Conservation (phyloP, 2,888 invertebrate genomes). For the Pristionchus mayeri region DNA sequence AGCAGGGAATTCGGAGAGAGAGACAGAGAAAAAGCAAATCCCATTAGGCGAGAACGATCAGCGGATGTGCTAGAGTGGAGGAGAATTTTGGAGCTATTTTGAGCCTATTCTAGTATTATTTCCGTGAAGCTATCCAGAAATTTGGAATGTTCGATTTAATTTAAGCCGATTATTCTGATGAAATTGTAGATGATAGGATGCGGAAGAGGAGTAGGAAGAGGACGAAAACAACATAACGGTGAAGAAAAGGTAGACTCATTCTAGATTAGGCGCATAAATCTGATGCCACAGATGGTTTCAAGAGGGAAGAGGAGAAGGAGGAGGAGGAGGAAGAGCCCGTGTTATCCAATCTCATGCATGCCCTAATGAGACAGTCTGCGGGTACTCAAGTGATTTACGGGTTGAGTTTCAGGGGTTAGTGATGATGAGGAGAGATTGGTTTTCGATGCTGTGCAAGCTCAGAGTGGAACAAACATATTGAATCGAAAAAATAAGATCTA, state of each 20-base stretch:
- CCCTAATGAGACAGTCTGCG: constrained; percentile 9
- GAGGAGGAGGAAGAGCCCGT: too few relatives aligned
- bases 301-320: neutral
- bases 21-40: neutral
- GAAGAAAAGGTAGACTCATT: too few relatives aligned
- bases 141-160: too few relatives aligned
- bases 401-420: constrained; percentile 4
- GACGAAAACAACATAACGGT: too few relatives aligned
- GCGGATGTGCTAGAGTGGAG: neutral
- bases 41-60: neutral
- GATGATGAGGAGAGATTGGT: neutral
- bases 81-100: neutral
- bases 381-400: constrained; percentile 7
- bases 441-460: too few relatives aligned
- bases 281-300: constrained; percentile 6
- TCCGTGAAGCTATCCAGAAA: too few relatives aligned
- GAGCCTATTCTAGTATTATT: too few relatives aligned
- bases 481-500: neutral
- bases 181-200: too few relatives aligned
- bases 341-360: constrained; percentile 40
- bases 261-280: too few relatives aligned
- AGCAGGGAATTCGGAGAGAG: too few relatives aligned
- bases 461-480: neutral
- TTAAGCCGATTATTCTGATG: too few relatives aligned
- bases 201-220: too few relatives aligned